Evolutionary conservation across 2,113 vertebrate genomes (phyloP).

Genomic region (Thymallus thymallus): DNA sequence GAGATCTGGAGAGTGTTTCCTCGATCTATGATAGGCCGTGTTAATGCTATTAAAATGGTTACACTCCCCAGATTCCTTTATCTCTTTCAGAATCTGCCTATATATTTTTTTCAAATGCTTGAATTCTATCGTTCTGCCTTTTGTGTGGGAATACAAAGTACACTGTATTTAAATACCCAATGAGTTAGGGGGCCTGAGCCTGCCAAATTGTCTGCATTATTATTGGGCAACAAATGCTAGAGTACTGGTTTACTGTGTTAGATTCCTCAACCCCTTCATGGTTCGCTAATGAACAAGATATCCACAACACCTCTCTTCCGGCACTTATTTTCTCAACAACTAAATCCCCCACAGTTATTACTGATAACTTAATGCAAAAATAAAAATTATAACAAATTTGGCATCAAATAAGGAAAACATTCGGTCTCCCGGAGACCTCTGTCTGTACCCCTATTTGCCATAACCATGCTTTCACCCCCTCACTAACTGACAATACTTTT

Average conservation of each 20-base stretch:
- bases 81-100: slow-evolving; percentile 19
- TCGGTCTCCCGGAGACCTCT: too few species aligned
- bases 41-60: slow-evolving; percentile 20
- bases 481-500: too few species aligned
- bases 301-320: not conserved
- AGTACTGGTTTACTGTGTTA: not conserved
- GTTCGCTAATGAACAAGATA: slow-evolving; percentile 3
- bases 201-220: slow-evolving; percentile 17
- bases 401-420: too few species aligned
- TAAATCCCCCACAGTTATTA: not conserved
- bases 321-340: not conserved
- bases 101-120: slow-evolving; percentile 17
- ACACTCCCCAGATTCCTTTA: not conserved
- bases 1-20: slow-evolving; percentile 9
- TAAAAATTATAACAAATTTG: too few species aligned
- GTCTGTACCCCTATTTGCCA: too few species aligned
- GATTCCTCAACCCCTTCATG: slow-evolving; percentile 1
- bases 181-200: not conserved
- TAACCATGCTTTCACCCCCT: too few species aligned
- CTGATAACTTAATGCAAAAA: too few species aligned
- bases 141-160: slow-evolving; percentile 13
- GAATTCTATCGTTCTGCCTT: slow-evolving; percentile 18
- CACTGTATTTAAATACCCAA: slow-evolving; percentile 19
- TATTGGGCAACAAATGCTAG: slow-evolving; percentile 15
- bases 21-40: slow-evolving; percentile 12